Evolutionary conservation across 2,113 vertebrate genomes (phyloP).

Genomic region (Tor tambroides): DNA sequence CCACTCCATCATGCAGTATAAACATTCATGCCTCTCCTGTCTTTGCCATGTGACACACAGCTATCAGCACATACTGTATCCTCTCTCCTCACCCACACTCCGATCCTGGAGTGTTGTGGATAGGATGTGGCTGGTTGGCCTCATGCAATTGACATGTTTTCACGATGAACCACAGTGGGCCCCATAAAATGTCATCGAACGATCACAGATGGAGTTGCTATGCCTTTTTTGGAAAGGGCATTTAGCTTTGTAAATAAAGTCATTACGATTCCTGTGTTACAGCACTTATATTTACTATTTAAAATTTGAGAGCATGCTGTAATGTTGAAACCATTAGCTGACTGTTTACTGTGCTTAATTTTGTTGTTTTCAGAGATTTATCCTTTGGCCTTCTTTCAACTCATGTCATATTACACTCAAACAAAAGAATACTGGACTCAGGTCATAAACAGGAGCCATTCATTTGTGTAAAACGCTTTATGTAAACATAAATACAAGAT

Average conservation of each 20-base stretch:
- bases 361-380: background rate
- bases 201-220: background rate
- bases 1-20: conserved; percentile 42
- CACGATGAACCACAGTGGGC: background rate
- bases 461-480: background rate
- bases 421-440: background rate
- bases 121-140: background rate
- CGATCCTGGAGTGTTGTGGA: background rate
- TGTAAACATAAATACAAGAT: background rate
- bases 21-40: conserved; percentile 51
- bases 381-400: background rate
- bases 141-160: conserved; percentile 28
- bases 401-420: background rate
- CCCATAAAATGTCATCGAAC: conserved; percentile 19
- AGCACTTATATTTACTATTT: background rate
- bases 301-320: background rate
- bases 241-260: conserved; percentile 18
- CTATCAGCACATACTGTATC: conserved; percentile 16
- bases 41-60: conserved; percentile 37
- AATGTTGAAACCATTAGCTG: background rate
- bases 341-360: background rate
- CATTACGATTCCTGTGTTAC: conserved; percentile 16
- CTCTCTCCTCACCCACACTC: conserved; percentile 28
- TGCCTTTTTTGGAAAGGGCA: background rate
- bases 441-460: background rate